phyloP scores from a whole-genome alignment of 2,888 invertebrate genomes.

The Rhagophthalmus giganteus region DNA sequence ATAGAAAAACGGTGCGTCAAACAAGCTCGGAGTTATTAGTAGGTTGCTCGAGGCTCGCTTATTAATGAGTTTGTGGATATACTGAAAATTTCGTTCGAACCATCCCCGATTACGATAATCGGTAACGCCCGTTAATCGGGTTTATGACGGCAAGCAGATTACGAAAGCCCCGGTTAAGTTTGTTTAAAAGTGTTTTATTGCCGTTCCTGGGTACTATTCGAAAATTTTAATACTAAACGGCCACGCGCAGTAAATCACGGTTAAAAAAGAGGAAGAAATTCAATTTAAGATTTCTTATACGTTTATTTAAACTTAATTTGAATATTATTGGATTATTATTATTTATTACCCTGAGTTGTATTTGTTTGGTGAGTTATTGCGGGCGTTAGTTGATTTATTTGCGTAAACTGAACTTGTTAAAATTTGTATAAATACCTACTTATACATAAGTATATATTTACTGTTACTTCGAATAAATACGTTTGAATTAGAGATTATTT shows the following conservation, averaged over 20 bases:
- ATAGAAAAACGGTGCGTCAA: conserved; percentile 30
- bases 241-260: conserved; percentile 27
- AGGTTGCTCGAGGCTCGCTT: conserved; percentile 35
- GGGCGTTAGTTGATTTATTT: conserved; percentile 11
- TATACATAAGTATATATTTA: too few species aligned
- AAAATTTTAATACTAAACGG: conserved; percentile 22
- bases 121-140: conserved; percentile 23
- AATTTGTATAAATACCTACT: conserved; percentile 12
- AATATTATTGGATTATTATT: conserved; percentile 32
- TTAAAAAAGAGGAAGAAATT: conserved; percentile 22
- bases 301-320: conserved; percentile 35
- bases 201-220: conserved; percentile 22
- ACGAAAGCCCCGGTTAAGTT: conserved; percentile 10
- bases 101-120: conserved; percentile 23
- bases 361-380: conserved; percentile 15
- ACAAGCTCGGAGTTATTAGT: conserved; percentile 40
- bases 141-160: conserved; percentile 24
- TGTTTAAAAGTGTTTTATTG: conserved; percentile 22
- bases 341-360: conserved; percentile 15
- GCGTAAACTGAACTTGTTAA: conserved; percentile 13
- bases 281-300: conserved; percentile 30
- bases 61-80: conserved; percentile 40
- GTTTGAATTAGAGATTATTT: conserved; percentile 10
- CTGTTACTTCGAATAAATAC: conserved; percentile 1
- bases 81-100: conserved; percentile 31